Percentiles rank a stretch among this genome's conserved stretches.
phyloP scores from a whole-genome alignment of 2,888 invertebrate genomes.

The Polydrusus tereticollis region DNA sequence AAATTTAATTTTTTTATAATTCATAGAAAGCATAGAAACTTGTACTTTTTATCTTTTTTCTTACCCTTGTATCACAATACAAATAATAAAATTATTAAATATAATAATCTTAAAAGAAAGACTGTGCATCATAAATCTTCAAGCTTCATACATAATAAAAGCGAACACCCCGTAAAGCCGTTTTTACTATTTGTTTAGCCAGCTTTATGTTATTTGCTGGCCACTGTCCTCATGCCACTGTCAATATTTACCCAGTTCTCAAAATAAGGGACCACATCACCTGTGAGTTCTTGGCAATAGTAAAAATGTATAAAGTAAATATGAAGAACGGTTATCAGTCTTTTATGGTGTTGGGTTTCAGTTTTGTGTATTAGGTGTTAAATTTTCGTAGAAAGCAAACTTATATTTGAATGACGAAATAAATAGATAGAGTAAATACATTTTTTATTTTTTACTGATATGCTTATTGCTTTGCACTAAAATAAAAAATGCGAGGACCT shows the following conservation, averaged over 20 bases:
- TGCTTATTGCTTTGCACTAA: too few relatives aligned
- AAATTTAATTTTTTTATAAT: too few relatives aligned
- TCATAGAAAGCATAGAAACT: too few relatives aligned
- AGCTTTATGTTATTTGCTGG: conserved; percentile 36
- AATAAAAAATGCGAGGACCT: too few relatives aligned
- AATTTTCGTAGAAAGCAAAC: conserved; percentile 17
- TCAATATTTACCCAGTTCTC: conserved; percentile 21
- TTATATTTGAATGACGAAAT: not conserved
- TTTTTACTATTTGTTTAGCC: conserved; percentile 25
- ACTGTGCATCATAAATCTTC: not conserved
- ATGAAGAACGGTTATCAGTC: conserved; percentile 16
- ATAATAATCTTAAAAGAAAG: not conserved
- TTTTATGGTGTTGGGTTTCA: conserved; percentile 27
- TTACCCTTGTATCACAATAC: too few relatives aligned
- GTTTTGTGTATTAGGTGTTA: conserved; percentile 13
- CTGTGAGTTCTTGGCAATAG: conserved; percentile 21
- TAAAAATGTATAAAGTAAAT: conserved; percentile 21
- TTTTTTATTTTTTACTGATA: not conserved
- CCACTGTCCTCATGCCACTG: conserved; percentile 31
- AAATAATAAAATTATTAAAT: too few relatives aligned
- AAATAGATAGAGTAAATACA: not conserved
- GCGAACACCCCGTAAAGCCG: conserved; percentile 18
- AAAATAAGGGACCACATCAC: conserved; percentile 24
- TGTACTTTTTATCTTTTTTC: too few relatives aligned
- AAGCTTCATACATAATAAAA: conserved; percentile 3